A percentile compares a stretch with the other conserved stretches of the same genome.
These are phyloP conservation scores for Leptopilina drosophilae DNA, from an alignment of 2,888 invertebrate species.

Conservation along the genomic window DNA sequence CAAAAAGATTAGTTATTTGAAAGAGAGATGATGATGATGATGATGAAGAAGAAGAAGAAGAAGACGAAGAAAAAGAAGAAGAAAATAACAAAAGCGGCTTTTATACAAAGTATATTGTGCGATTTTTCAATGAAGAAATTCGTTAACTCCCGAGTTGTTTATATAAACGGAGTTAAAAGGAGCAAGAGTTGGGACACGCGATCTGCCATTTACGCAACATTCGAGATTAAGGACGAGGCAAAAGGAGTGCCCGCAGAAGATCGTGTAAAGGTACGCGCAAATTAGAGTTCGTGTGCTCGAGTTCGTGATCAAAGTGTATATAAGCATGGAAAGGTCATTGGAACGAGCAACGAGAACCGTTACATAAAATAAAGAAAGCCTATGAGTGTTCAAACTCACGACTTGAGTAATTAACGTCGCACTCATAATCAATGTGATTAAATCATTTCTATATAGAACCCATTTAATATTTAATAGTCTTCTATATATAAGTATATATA, in stretches of 20 bases:
- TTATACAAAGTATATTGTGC: not conserved
- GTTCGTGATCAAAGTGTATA: slow-evolving; percentile 50
- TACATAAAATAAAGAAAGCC: slow-evolving; percentile 57
- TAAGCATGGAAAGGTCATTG: slow-evolving; percentile 57
- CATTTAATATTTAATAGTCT: no score
- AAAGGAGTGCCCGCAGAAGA: slow-evolving; percentile 33
- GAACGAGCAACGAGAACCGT: slow-evolving; percentile 58
- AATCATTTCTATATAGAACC: not conserved
- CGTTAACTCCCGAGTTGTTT: slow-evolving; percentile 13
- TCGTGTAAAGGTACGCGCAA: slow-evolving; percentile 37
- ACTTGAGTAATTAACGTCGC: slow-evolving; percentile 18
- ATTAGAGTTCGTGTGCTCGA: slow-evolving; percentile 45
- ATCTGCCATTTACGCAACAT: slow-evolving; percentile 32
- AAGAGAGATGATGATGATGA: no score
- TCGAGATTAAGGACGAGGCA: slow-evolving; percentile 32
- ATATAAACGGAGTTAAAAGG: slow-evolving; percentile 16
- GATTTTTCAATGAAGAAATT: slow-evolving; percentile 11
- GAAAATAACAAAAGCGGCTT: not conserved
- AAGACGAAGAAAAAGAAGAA: not conserved
- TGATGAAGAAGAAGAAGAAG: no score
- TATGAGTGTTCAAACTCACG: slow-evolving; percentile 13
- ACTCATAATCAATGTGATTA: slow-evolving; percentile 14
- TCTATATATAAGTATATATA: no score
- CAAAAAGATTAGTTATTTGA: no score
- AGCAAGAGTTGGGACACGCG: slow-evolving; percentile 18